Base-by-base conservation (phyloP, 2,888 invertebrate species). In the Carcina quercana region DNA sequence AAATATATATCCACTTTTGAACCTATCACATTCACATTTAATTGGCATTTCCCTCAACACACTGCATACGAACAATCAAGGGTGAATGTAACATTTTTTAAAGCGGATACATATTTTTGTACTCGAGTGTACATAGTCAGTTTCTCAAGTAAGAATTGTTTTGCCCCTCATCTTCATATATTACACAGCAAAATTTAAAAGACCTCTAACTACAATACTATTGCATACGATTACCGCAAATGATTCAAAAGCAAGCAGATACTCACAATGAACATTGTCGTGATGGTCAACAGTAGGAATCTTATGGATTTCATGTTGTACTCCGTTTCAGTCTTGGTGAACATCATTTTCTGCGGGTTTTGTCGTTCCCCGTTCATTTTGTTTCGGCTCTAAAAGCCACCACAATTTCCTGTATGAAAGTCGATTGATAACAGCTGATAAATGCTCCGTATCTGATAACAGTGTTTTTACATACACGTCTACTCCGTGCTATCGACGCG, bases 261-360 rank as follows among this genome's bases (percentile, higher is more conserved):
- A 79, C 82, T 79, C 45, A 82, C 83, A 45, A 80, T 61, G 45
- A 79, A 83, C 80, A 83, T 80, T 3, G 69, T 50, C 0, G 80
- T 82, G 31, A 83, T 80, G 0, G 76, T 76, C 48, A 83, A 40
- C 58, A 80, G 47, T 2, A 83, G 66, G 65, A 80, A 82, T 37
- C 78, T 58, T 28, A 83, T 68, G 27, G 82, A 82, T 53, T 76
- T 82, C 82, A 82, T 72, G 29, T 76, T 78, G 53, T 80, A 80
- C 25, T 83, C 79, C 19, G 70, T 53, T 39, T 82, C 80, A 0
- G 75, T 66, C 35, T 79, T 82, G 5, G 47, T 66, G 14, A 82
- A 66, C 47, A 66, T 61, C 59, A 80, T 69, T 26, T 56, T 67
- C 28, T 59, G 54, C 8, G 21, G 11, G 26, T 28, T 31, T 35